Evolutionary conservation across 2,797 vertebrate genomes (phyloP).

Genomic region (Phyllotis vaccarum): DNA sequence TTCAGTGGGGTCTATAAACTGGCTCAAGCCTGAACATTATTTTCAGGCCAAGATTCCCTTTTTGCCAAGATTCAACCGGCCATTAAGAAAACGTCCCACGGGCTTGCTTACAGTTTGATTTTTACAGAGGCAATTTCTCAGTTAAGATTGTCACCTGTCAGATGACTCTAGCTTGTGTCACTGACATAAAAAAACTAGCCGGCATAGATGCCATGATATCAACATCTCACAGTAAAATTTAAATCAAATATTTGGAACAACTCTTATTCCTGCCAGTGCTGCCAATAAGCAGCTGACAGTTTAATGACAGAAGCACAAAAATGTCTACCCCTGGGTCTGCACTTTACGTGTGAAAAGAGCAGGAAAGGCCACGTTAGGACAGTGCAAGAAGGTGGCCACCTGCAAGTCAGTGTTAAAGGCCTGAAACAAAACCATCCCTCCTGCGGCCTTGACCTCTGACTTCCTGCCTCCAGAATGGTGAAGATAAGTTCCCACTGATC

Average conservation of each 20-base stretch:
- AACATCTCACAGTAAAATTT: background rate
- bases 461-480: background rate
- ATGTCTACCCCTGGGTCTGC: background rate
- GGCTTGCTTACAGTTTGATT: background rate
- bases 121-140: background rate
- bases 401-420: background rate
- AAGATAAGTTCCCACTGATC: background rate
- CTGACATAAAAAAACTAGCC: background rate
- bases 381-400: fast-evolving
- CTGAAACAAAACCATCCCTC: background rate
- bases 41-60: background rate
- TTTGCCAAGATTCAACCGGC: background rate
- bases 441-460: background rate
- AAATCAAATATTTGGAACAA: background rate
- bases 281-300: background rate
- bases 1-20: background rate
- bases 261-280: background rate
- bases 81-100: background rate
- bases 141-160: background rate
- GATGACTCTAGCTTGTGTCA: background rate
- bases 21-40: background rate
- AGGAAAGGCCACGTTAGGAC: background rate
- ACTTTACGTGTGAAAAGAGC: background rate
- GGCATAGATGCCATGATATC: background rate
- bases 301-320: background rate